These are phyloP conservation scores for Trachelus troglodyta DNA, from an alignment of 2,888 invertebrate genomes.

Conservation along the genomic window DNA sequence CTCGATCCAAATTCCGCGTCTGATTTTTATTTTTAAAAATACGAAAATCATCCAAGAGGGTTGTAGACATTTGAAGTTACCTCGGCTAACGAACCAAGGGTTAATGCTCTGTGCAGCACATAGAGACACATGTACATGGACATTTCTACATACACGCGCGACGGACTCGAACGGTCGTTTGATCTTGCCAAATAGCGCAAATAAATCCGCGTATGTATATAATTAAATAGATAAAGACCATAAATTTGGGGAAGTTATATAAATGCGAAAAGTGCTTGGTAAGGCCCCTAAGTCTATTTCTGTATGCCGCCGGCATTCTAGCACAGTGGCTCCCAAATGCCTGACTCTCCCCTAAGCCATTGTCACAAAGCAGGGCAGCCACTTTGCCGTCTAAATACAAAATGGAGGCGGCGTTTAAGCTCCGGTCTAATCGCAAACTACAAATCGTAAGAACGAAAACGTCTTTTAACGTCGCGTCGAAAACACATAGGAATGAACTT, in stretches of 20 bases:
- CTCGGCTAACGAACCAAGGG: neutral
- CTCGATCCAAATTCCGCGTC: neutral
- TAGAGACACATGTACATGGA: neutral
- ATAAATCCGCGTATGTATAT: slow-evolving; percentile 36
- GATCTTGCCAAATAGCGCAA: slow-evolving; percentile 31
- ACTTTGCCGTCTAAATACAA: neutral
- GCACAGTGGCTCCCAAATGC: slow-evolving; percentile 43
- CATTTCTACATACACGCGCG: neutral
- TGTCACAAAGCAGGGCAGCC: neutral
- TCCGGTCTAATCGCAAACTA: neutral
- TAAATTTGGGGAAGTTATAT: slow-evolving; percentile 51
- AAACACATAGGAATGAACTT: neutral
- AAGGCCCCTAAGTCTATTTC: slow-evolving; percentile 50
- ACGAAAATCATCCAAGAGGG: neutral
- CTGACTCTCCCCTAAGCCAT: slow-evolving; percentile 1
- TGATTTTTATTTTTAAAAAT: neutral
- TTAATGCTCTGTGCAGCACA: neutral
- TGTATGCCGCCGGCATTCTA: slow-evolving; percentile 41
- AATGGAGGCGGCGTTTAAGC: neutral
- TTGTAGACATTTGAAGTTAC: neutral
- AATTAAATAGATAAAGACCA: slow-evolving; percentile 54
- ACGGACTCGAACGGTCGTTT: slow-evolving; percentile 1
- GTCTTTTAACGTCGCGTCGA: neutral
- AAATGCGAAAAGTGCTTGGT: slow-evolving; percentile 47
- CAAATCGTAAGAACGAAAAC: neutral